Base-by-base conservation (phyloP, 2,113 vertebrate genomes). In the Platichthys flesus region DNA sequence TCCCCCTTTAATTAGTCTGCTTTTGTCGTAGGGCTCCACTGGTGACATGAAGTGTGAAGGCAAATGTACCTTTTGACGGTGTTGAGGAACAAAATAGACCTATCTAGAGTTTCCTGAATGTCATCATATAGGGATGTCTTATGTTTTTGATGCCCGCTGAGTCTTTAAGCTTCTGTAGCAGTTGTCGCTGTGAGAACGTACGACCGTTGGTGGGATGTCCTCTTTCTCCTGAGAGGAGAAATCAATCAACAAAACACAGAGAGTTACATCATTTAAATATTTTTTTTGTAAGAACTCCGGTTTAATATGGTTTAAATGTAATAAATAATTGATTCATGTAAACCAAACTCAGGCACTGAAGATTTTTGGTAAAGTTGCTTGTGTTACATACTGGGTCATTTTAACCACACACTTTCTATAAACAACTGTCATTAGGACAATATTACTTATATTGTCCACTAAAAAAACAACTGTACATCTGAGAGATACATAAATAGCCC, bases 171-270 rank as follows among this genome's bases (percentile, higher is more conserved):
- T 54, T 24, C 55, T 57, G 68, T 18, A 2, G 52, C 18, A 13
- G 47, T 57, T 2, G 73, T 60, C 1, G 73, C 71, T 8, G 87
- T 75, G 31, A 89, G 90, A 15, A 35, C 65, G 10, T 93, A 93
- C 0, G 90, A 84, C 35, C 21, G 78, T 18, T 64, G 55, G 13
- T 67, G 76, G 23, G 81, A 70, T 4, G 75, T 37, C 67, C 56
- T 77, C 57, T 35, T 9, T 78, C 23, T 87, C 79, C 90, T 91
- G 40, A 85, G 76, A 83, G n/a, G n/a, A 82, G 2, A 81, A 4
- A 81, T 9, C 66, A 58, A 0, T 24, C 9, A 71, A 24, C 2
- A 49, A 31, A 65, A 54, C 42, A 26, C 3, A 47, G 2, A 23
- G 5, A 82, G 49, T 64, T 52, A 23, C 8, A 49, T 18, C 18